Evolutionary conservation across 37 sponge, comb jelly and placozoan genomes (phyloP).

Genomic region (Oopsacas minuta): DNA sequence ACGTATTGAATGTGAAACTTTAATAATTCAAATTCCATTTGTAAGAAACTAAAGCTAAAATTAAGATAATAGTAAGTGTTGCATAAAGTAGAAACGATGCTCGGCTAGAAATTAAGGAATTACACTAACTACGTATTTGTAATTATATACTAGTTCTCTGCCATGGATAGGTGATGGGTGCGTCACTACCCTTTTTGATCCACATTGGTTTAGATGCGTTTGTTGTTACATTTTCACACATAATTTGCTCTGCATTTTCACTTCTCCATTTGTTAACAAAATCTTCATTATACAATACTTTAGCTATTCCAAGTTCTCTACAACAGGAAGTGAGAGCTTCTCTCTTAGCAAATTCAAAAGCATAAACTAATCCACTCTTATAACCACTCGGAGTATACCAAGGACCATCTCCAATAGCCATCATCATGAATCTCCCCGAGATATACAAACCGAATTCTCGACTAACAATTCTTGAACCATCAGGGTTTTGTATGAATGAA

Average conservation of each 20-base stretch:
- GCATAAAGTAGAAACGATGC: no score
- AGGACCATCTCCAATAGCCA: neutral
- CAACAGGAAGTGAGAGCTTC: neutral
- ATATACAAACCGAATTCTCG: neutral
- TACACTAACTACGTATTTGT: no score
- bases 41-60: no score
- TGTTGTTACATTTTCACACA: neutral
- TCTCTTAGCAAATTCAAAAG: neutral
- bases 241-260: neutral
- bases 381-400: neutral
- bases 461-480: neutral
- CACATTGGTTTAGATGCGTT: neutral
- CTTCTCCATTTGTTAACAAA: neutral
- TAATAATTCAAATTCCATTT: no score
- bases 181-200: neutral
- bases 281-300: neutral
- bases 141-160: no score
- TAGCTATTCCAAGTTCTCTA: neutral
- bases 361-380: neutral
- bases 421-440: neutral
- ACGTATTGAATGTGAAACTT: no score
- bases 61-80: no score
- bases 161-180: neutral
- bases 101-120: no score
- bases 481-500: neutral